These are phyloP conservation scores for Arrhopalites spinosus DNA, from an alignment of 2,888 invertebrate species.

Conservation along the genomic window DNA sequence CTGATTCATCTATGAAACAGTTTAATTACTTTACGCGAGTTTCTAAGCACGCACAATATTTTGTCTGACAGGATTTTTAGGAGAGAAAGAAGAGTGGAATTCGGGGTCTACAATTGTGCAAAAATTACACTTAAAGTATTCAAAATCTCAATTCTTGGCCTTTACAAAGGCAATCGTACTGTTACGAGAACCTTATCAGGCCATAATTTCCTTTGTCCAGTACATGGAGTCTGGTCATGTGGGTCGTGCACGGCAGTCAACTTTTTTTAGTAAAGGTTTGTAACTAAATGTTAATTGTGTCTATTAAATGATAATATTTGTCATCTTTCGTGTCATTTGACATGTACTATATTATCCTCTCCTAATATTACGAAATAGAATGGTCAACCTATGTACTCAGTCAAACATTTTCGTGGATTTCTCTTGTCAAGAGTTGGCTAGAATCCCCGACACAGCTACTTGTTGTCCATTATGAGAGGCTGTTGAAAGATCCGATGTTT, in stretches of 20 bases:
- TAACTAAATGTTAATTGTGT: background rate
- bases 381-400: conserved; percentile 56
- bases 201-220: conserved; percentile 58
- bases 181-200: conserved; percentile 58
- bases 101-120: conserved; percentile 58
- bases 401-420: conserved; percentile 56
- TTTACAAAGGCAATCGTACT: conserved; percentile 57
- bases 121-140: conserved; percentile 57
- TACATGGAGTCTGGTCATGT: conserved; percentile 58
- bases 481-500: conserved; percentile 45
- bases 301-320: background rate
- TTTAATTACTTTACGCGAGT: too few relatives aligned
- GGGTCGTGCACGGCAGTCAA: conserved; percentile 57
- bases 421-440: conserved; percentile 55
- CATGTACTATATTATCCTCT: background rate
- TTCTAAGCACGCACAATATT: too few relatives aligned
- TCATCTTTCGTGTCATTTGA: background rate
- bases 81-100: conserved; percentile 57
- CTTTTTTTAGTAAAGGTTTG: conserved; percentile 58
- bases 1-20: too few relatives aligned
- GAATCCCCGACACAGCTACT: conserved; percentile 47
- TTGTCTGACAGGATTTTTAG: conserved; percentile 58
- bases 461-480: conserved; percentile 56
- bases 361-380: conserved; percentile 44
- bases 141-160: conserved; percentile 31